phyloP scores from a whole-genome alignment of 2,888 invertebrate genomes.

The Torymus auratus region DNA sequence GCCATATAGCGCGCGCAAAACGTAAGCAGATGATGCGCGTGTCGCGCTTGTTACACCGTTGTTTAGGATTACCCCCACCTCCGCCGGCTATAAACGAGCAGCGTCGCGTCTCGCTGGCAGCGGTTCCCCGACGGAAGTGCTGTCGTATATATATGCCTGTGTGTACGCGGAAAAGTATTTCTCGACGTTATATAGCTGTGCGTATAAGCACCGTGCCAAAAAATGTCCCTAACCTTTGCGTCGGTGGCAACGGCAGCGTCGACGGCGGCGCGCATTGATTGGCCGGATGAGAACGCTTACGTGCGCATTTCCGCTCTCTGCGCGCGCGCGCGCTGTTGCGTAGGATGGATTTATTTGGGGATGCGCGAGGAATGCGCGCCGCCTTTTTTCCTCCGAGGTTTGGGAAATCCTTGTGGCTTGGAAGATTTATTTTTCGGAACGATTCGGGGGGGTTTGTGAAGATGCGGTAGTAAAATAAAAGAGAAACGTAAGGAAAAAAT shows the following conservation, averaged over 20 bases:
- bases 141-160: neutral
- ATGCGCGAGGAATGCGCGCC: too few relatives aligned
- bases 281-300: neutral
- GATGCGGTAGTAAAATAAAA: too few relatives aligned
- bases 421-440: too few relatives aligned
- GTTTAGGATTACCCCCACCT: slow-evolving; percentile 7
- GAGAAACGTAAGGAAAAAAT: too few relatives aligned
- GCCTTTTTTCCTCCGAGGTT: too few relatives aligned
- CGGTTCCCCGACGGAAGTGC: slow-evolving; percentile 51
- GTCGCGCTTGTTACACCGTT: neutral
- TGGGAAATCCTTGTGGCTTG: too few relatives aligned
- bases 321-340: too few relatives aligned
- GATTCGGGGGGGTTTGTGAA: too few relatives aligned
- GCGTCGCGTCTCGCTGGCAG: slow-evolving; percentile 12
- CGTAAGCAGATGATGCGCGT: slow-evolving; percentile 28
- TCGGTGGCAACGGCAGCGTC: neutral
- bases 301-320: neutral
- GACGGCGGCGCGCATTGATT: neutral
- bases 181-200: neutral
- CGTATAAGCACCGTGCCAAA: too few relatives aligned
- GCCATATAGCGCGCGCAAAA: slow-evolving; percentile 7
- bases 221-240: too few relatives aligned
- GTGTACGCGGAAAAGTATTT: slow-evolving; percentile 32
- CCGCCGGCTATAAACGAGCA: too few relatives aligned
- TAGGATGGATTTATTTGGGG: too few relatives aligned